A percentile compares a stretch with the other conserved stretches of the same genome.
Evolutionary conservation across 2,888 invertebrate genomes (phyloP).

Genomic region (Rhingia campestris): DNA sequence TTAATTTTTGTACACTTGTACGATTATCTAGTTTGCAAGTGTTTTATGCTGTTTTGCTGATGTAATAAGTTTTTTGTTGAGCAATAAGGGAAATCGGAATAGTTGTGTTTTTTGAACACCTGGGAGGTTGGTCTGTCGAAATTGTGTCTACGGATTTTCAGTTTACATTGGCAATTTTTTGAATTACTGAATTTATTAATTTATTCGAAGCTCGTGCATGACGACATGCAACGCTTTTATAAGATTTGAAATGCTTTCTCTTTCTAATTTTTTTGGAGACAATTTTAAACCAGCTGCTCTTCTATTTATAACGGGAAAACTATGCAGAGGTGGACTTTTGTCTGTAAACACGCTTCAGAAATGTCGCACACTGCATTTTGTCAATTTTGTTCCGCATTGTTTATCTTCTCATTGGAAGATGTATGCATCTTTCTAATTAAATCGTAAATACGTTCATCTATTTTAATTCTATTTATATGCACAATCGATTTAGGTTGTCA

Average conservation of each 20-base stretch:
- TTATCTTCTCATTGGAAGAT: neutral
- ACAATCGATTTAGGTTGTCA: neutral
- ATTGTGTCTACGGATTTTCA: neutral
- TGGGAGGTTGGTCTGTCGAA: slow-evolving; percentile 9
- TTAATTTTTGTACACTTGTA: slow-evolving; percentile 19
- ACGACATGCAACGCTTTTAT: no score
- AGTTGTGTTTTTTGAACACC: slow-evolving; percentile 32
- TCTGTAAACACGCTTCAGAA: slow-evolving; percentile 6
- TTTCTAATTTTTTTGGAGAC: slow-evolving; percentile 9
- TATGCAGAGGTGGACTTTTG: slow-evolving; percentile 1
- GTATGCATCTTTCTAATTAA: neutral
- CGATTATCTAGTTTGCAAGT: slow-evolving; percentile 38
- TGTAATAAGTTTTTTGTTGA: slow-evolving; percentile 16
- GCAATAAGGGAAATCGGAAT: slow-evolving; percentile 30
- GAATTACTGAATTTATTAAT: neutral
- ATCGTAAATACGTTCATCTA: neutral
- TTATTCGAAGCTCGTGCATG: no score
- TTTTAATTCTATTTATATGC: slow-evolving; percentile 8
- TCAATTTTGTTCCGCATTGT: slow-evolving; percentile 49
- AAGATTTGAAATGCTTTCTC: no score
- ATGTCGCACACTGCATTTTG: slow-evolving; percentile 20
- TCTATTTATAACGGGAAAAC: slow-evolving; percentile 41
- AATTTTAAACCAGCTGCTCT: neutral
- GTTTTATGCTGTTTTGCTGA: slow-evolving; percentile 41
- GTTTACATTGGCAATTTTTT: neutral